These are phyloP conservation scores for Polyommatus icarus DNA, from an alignment of 2,888 invertebrate species.

Conservation along the genomic window DNA sequence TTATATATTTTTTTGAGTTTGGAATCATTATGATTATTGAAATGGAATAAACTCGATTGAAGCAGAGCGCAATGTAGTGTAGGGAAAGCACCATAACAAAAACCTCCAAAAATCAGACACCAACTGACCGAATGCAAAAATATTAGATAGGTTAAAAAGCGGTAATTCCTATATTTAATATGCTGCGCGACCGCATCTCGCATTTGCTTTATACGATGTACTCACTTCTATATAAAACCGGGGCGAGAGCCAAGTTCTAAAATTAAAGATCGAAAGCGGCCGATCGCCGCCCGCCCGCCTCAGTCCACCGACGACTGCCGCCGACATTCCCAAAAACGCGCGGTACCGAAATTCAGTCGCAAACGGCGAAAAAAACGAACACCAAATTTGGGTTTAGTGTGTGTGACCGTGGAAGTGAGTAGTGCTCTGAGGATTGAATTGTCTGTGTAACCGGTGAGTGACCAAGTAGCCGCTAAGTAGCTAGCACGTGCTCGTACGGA, in stretches of 20 bases:
- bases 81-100: constrained; percentile 46
- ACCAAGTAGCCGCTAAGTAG: constrained; percentile 46
- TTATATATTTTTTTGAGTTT: no score
- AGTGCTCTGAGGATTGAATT: constrained; percentile 30
- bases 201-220: constrained; percentile 79
- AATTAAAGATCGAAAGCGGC: constrained; percentile 77
- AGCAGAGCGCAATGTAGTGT: background rate
- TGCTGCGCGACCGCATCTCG: constrained; percentile 73
- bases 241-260: constrained; percentile 84
- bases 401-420: constrained; percentile 55
- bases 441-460: constrained; percentile 64
- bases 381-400: constrained; percentile 58
- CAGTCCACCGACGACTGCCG: constrained; percentile 76
- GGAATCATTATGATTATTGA: no score
- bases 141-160: constrained; percentile 75
- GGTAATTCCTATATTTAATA: constrained; percentile 77
- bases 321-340: constrained; percentile 70
- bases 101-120: constrained; percentile 55
- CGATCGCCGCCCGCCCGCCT: constrained; percentile 76
- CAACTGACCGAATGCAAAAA: constrained; percentile 66
- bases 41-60: no score
- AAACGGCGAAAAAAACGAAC: constrained; percentile 53
- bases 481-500: constrained; percentile 61
- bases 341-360: constrained; percentile 59
- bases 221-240: constrained; percentile 81